phyloP scores from a whole-genome alignment of 2,797 vertebrate genomes.

The Darevskia nairensis region DNA sequence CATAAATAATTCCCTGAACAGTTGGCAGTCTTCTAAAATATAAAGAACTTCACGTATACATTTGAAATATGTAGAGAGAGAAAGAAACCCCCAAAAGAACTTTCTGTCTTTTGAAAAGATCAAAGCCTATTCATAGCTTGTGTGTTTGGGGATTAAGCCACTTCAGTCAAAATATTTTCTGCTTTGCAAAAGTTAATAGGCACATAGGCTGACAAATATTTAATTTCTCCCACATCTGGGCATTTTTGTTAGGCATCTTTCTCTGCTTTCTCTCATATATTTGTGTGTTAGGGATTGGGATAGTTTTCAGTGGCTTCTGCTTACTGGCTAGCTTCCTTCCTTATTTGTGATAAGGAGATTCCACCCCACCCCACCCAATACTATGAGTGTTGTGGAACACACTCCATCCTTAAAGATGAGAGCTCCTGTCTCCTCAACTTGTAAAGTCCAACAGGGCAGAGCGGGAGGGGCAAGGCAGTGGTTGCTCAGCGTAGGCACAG shows the following conservation, averaged over 20 bases:
- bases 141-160: constrained; percentile 16
- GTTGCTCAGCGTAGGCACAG: no score
- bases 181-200: background rate
- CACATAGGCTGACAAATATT: background rate
- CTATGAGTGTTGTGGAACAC: no score
- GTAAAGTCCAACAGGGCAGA: no score
- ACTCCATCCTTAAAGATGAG: no score
- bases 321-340: no score
- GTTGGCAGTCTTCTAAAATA: background rate
- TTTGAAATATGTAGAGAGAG: no score
- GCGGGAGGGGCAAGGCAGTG: no score
- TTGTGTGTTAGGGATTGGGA: background rate
- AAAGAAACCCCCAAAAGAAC: background rate
- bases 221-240: background rate
- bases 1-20: background rate
- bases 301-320: background rate
- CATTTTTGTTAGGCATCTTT: background rate
- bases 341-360: no score
- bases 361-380: no score
- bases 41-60: background rate
- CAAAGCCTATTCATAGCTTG: constrained; percentile 1
- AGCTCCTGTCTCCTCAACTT: no score
- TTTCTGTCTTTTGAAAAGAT: background rate
- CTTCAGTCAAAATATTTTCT: background rate
- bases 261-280: background rate